phyloP scores from a whole-genome alignment of 2,888 invertebrate genomes.

The Drosophila leonis region DNA sequence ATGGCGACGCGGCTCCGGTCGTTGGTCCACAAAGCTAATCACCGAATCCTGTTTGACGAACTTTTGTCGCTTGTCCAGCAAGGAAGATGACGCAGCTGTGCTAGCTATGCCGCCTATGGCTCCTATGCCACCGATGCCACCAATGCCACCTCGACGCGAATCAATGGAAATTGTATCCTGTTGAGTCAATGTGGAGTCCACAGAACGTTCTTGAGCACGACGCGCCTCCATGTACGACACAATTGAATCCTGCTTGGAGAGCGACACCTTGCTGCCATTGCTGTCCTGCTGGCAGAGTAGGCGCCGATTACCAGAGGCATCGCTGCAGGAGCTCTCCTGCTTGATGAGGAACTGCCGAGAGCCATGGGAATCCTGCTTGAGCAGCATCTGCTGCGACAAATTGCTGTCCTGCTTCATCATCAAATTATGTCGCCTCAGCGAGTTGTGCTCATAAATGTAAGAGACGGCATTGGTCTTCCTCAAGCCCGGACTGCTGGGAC shows the following conservation, averaged over 20 bases:
- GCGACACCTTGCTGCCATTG: constrained; percentile 84
- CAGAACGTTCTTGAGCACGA: constrained; percentile 54
- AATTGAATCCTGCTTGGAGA: constrained; percentile 85
- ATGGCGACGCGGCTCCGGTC: constrained; percentile 84
- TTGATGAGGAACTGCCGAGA: constrained; percentile 85
- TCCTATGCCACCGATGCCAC: constrained; percentile 43
- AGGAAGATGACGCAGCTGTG: constrained; percentile 55
- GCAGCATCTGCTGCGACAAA: constrained; percentile 84
- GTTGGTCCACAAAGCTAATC: constrained; percentile 85
- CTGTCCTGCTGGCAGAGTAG: constrained; percentile 85
- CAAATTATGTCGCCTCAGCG: constrained; percentile 83
- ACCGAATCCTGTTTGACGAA: constrained; percentile 85
- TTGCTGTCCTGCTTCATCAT: constrained; percentile 85
- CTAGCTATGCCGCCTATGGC: constrained; percentile 34
- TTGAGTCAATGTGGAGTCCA: constrained; percentile 78
- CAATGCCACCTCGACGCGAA: constrained; percentile 71
- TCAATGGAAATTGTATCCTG: constrained; percentile 84
- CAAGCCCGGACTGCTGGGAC: constrained; percentile 87
- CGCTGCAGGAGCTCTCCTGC: constrained; percentile 85
- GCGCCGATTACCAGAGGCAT: constrained; percentile 83
- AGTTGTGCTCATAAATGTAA: constrained; percentile 86
- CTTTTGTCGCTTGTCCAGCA: constrained; percentile 84
- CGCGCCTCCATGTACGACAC: constrained; percentile 85
- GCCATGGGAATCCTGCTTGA: constrained; percentile 85
- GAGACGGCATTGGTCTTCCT: constrained; percentile 86